Evolutionary conservation across 2,113 vertebrate species (phyloP), one percentile per base, ranked within the genome.

Genomic region (Tachysurus vachellii): DNA sequence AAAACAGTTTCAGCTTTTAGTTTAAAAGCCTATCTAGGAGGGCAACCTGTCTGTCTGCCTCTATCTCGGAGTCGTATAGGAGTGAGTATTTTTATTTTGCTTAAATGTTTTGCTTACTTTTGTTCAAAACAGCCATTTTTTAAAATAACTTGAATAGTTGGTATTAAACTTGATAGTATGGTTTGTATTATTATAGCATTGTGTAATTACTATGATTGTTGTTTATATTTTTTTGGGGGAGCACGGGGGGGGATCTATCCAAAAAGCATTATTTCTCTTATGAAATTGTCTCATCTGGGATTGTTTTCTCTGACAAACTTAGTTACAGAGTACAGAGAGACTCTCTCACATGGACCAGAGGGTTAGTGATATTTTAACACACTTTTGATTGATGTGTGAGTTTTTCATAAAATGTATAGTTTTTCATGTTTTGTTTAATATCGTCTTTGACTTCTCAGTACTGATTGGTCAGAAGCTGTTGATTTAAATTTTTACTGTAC

Each of bases 21-120:
- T 85, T 91, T 92, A 91, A 90, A 91, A 90, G 85, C 77, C 89
- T 82, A 85, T 83, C 88, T 83, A 73, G 28, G 88, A 91, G 82
- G 26, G 19, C 86, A 75, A 28, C 86, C 64, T 73, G 64, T 13
- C 73, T 88, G 31, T 80, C 84, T 88, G 59, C 81, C 64, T 77
- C 90, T 16, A 84, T 82, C 83, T 86, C 26, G 50, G 47, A 70
- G 68, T 85, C 16, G 3, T 28, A 6, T 12, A 54, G 59, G 77
- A 54, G 89, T 88, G 61, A 88, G 89, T 90, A 82, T 50, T 62
- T 70, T 7, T 57, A 17, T 79, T 56, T 17, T 54, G 13, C 2
- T 2, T 4, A 28, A 53, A 5, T 26, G 5, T 26, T 50, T 28
- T 1, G n/a, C 6, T 54, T 54, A 13, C 4, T 50, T 75, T 75